Evolutionary conservation across 2,797 vertebrate genomes (phyloP), one percentile per base, ranked within the genome.

Genomic region (Semotilus atromaculatus): DNA sequence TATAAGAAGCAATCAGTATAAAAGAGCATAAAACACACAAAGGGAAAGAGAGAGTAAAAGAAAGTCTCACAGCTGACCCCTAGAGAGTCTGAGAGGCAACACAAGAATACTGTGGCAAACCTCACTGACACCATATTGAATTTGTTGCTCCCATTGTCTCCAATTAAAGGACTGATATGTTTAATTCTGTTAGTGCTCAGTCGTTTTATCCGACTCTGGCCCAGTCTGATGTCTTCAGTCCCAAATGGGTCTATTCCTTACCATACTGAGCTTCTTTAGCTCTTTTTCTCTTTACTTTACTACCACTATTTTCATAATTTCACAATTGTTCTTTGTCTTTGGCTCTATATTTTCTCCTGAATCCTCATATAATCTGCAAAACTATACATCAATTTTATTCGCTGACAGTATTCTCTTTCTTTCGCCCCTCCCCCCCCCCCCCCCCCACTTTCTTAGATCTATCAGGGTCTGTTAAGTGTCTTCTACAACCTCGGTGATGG

Each of bases 401-500:
- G 2, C 64, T 60, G 14, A 58, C 19, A 55, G 4, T 16, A 19
- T 43, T 70, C 6, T 88, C 7, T 78, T 26, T 43, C n/a, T 48
- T 34, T 40, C 48, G 4, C 2, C 1, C 38, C 38, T 8, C 34
- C 36, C 36, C 36, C 5, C 36, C 36, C 36, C 36, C 7, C 36
- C 68, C 29, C 26, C 23, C 53, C 26, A 64, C 45, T 36, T 40
- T 66, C 38, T 53, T 80, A 96, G 96, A 93, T 97, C 88, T 93
- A 90, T 82, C 94, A 94, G 73, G 97, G 97, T 71, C 92, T 97
- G 55, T 93, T 97, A 64, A 91, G 90, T 6, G 95, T 96, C 43
- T 95, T 94, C 58, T 97, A 96, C 92, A 97, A 97, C 91, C 94
- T 97, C 0, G 96, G 96, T 16, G 96, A 97, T 6, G 97, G 97